These are phyloP conservation scores for Perodicticus potto DNA, from an alignment of 2,797 vertebrate genomes.

Conservation along the genomic window DNA sequence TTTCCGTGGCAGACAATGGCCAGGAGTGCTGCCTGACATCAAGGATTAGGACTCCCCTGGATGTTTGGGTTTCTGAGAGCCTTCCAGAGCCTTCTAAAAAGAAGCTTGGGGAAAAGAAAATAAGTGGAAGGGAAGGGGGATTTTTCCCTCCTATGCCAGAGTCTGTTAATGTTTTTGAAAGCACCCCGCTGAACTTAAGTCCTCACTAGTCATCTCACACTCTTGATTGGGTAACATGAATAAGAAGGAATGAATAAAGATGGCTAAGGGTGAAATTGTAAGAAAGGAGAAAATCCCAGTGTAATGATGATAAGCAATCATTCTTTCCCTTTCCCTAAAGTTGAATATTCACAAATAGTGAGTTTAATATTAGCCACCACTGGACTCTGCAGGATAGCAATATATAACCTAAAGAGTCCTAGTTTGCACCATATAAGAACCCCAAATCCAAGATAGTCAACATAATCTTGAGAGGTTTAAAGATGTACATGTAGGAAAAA, in stretches of 20 bases:
- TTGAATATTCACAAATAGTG: neutral
- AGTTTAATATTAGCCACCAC: neutral
- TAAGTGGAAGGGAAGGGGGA: neutral
- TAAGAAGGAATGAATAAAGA: neutral
- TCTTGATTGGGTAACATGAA: neutral
- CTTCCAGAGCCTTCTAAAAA: neutral
- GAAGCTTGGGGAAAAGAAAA: neutral
- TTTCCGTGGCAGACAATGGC: neutral
- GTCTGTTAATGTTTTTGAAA: neutral
- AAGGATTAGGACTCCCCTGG: neutral
- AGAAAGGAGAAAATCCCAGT: neutral
- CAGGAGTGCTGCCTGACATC: neutral
- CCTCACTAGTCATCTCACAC: neutral
- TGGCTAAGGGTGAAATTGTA: neutral
- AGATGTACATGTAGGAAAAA: neutral
- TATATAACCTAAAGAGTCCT: neutral
- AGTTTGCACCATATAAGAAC: neutral
- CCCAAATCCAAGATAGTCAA: neutral
- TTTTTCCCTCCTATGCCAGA: neutral
- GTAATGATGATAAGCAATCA: neutral
- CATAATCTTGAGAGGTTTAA: neutral
- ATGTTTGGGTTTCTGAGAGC: neutral
- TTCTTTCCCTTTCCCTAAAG: neutral
- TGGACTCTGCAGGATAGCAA: neutral
- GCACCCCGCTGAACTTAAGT: neutral